Percentiles rank a stretch among this genome's conserved stretches.
Conservation (phyloP, 35 echinoderm and acorn worm genomes). For the Lytechinus pictus region DNA sequence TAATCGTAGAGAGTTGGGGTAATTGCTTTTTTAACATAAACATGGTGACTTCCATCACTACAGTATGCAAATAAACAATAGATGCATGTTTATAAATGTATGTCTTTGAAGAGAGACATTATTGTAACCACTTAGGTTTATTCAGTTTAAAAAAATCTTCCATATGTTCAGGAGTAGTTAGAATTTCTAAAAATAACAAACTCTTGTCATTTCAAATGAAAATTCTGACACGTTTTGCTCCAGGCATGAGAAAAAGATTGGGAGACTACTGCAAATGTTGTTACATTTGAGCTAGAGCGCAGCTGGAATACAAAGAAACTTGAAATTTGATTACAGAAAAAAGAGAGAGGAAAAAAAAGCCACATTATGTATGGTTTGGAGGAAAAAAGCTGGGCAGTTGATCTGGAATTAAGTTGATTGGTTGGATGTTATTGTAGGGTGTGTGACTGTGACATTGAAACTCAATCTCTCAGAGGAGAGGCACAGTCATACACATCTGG, state of each 20-base stretch:
- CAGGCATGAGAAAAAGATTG: neutral
- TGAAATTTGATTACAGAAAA: neutral
- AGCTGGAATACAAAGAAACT: neutral
- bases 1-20: neutral
- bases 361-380: neutral
- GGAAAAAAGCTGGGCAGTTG: neutral
- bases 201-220: neutral
- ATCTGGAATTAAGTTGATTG: neutral
- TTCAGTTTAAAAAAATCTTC: neutral
- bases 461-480: neutral
- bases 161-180: neutral
- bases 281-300: neutral
- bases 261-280: neutral
- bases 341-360: neutral
- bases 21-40: constrained; percentile 36
- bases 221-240: neutral
- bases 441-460: constrained; percentile 11
- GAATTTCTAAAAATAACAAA: neutral
- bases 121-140: too few relatives aligned
- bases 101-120: too few relatives aligned
- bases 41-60: neutral
- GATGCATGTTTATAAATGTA: neutral
- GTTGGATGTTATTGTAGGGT: neutral
- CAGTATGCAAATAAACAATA: neutral
- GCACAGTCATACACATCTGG: neutral